These are phyloP conservation scores for Saimiri boliviensis DNA, from an alignment of 2,113 vertebrate species.

Conservation along the genomic window DNA sequence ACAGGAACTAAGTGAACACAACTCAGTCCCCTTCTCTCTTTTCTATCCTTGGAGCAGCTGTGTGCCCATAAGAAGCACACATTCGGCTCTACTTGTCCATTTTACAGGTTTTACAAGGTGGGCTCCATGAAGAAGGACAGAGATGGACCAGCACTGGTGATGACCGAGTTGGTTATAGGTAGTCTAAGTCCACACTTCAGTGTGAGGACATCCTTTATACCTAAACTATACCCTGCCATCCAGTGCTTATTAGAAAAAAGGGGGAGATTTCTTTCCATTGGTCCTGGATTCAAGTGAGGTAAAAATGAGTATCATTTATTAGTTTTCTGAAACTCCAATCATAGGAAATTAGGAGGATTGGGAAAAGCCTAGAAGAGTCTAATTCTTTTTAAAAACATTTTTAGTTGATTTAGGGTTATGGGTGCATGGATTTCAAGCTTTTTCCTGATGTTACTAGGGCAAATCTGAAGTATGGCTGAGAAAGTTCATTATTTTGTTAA, in stretches of 20 bases:
- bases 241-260: neutral
- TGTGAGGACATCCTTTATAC: neutral
- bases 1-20: neutral
- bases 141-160: neutral
- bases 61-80: accelerated
- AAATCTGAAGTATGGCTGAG: too few relatives aligned
- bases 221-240: neutral
- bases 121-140: neutral
- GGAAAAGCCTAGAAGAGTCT: neutral
- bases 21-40: too few relatives aligned
- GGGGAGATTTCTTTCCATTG: neutral
- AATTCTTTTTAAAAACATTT: neutral
- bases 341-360: neutral
- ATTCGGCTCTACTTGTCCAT: neutral
- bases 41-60: neutral
- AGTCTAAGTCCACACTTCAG: neutral
- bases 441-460: neutral
- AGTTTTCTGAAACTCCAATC: neutral
- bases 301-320: neutral
- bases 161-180: neutral
- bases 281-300: neutral
- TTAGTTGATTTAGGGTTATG: neutral
- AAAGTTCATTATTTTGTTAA: too few relatives aligned
- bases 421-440: neutral
- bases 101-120: neutral